These are phyloP conservation scores for Pedetes capensis DNA, from an alignment of 2,113 vertebrate species.

Conservation along the genomic window DNA sequence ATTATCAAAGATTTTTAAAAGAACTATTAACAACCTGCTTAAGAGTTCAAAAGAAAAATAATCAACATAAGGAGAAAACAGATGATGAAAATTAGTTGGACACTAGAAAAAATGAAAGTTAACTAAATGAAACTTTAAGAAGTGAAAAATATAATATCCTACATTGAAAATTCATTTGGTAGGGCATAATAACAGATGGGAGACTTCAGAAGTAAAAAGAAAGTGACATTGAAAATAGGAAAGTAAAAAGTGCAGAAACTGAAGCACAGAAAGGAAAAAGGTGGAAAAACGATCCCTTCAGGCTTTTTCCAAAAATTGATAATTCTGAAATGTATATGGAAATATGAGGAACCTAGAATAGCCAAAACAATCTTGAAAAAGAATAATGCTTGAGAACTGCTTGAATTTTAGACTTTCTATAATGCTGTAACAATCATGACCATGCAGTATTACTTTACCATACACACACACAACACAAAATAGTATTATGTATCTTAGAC, in stretches of 20 bases:
- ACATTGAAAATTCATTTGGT: background rate
- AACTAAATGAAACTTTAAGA: slow-evolving; percentile 1
- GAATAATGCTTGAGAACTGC: background rate
- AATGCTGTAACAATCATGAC: background rate
- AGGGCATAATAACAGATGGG: background rate
- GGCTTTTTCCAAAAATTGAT: background rate
- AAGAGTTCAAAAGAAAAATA: slow-evolving; percentile 47
- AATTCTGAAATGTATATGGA: background rate
- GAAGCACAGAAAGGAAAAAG: background rate
- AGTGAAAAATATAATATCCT: background rate
- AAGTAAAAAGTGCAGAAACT: background rate
- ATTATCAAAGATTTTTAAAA: background rate
- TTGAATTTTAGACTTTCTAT: background rate
- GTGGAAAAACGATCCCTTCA: background rate
- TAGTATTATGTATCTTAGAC: background rate
- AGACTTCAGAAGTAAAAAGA: background rate
- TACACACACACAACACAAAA: background rate
- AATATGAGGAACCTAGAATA: background rate
- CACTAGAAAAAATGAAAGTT: background rate
- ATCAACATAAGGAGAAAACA: slow-evolving; percentile 6
- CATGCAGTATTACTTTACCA: background rate
- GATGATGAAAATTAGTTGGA: background rate
- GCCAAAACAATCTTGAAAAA: background rate
- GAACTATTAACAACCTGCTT: background rate
- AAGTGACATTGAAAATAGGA: background rate